Base-by-base conservation (phyloP, 2,888 invertebrate genomes). In the Cheilosia grossa region DNA sequence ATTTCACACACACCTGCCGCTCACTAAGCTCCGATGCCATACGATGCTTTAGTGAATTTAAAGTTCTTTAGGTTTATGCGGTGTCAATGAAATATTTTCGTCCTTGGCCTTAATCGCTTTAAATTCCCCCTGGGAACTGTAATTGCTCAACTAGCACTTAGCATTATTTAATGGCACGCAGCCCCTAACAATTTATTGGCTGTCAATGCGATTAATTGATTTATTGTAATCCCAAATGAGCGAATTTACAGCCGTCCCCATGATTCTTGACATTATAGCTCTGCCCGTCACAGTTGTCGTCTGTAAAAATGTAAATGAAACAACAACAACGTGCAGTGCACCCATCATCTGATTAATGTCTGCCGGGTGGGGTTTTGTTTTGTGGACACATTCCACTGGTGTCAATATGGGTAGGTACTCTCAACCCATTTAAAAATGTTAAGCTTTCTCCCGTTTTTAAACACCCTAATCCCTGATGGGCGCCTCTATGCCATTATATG, bases 151-250 rank as follows among this genome's bases (percentile, higher is more conserved):
- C n/a, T 17, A 54, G 54, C 54, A 73, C 24, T 53, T 47, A 47
- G n/a, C 47, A 47, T 15, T 19, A 47, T 54, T 64, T 37, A 56
- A 54, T 49, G 30, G 54, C 13, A 33, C 10, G 6, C 24, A 51
- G 13, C 56, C 64, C 7, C 4, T 37, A 17, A 37, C 47, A 64
- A 74, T 74, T 74, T 74, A 74, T 74, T 64, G 56, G 74, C 56
- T 64, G 63, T 74, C 74, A 74, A 64, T 74, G 47, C 64, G 49
- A 47, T 56, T 74, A 74, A 74, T 74, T 74, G 74, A 74, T 74
- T 56, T 64, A 74, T 74, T 56, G 64, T 64, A 19, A 64, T 54
- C 64, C 56, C 64, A 54, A 64, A 64, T 64, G 64, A 64, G 56
- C 56, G 56, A 37, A 47, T 56, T 64, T 64, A 64, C 64, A 37